Percentiles rank a stretch among this genome's conserved stretches.
phyloP scores from a whole-genome alignment of 2,113 vertebrate species.

The Pygoscelis antarcticus region DNA sequence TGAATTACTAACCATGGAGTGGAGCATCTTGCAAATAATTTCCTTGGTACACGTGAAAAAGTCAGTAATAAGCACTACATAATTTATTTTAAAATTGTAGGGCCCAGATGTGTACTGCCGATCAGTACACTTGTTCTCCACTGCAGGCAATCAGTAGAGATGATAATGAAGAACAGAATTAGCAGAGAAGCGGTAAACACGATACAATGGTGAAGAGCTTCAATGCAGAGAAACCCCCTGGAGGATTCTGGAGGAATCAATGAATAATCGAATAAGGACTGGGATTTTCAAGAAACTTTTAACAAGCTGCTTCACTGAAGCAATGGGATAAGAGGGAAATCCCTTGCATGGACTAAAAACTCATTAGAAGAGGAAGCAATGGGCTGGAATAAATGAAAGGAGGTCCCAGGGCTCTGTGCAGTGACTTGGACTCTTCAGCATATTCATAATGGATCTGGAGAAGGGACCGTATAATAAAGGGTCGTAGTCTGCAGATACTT shows the following conservation, averaged over 20 bases:
- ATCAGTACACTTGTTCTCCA: neutral
- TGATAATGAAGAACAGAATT: neutral
- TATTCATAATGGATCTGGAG: neutral
- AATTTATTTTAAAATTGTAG: neutral
- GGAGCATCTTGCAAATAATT: neutral
- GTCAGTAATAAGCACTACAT: neutral
- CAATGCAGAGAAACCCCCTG: neutral
- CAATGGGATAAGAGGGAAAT: slow-evolving; percentile 14
- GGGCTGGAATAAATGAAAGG: slow-evolving; percentile 15
- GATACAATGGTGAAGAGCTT: neutral
- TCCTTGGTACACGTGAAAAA: neutral
- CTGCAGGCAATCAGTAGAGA: neutral
- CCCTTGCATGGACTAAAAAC: neutral
- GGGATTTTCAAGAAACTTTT: neutral
- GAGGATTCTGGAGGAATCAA: neutral
- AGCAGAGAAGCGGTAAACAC: neutral
- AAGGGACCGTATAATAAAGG: neutral
- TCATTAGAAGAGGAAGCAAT: neutral
- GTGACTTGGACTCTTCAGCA: neutral
- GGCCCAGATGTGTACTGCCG: neutral
- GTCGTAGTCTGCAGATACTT: neutral
- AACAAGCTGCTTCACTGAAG: neutral
- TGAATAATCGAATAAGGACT: neutral
- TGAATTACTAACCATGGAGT: neutral
- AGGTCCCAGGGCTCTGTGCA: neutral